Evolutionary conservation across 2,888 invertebrate genomes (phyloP).

Genomic region (Pantelozetes paolii): DNA sequence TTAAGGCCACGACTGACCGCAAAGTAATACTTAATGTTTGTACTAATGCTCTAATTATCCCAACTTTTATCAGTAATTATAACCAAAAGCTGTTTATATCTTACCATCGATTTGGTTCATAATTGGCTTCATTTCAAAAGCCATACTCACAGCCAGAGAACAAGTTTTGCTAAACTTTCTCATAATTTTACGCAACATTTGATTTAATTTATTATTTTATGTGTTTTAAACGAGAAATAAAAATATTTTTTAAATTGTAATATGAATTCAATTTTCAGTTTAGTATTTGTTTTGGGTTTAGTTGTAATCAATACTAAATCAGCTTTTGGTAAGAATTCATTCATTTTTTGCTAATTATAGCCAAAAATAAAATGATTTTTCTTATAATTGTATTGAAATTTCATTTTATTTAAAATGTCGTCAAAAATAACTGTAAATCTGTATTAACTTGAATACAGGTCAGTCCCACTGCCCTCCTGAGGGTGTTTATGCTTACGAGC

Average conservation of each 20-base stretch:
- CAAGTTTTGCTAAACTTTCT: conserved; percentile 14
- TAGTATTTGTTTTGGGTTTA: neutral
- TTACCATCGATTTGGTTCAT: neutral
- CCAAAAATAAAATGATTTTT: neutral
- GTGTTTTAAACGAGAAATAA: neutral
- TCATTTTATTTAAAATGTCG: no score
- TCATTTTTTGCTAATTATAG: neutral
- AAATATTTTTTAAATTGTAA: neutral
- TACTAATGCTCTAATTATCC: conserved; percentile 28
- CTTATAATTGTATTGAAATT: no score
- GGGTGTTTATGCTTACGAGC: conserved; percentile 46
- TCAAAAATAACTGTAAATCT: no score
- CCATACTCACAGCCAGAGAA: neutral
- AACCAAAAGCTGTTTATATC: neutral
- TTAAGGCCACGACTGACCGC: conserved; percentile 33
- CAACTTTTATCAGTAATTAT: neutral
- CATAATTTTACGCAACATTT: neutral
- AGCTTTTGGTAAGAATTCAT: neutral
- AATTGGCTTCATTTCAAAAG: neutral
- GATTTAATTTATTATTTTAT: neutral
- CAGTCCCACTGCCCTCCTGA: conserved; percentile 45
- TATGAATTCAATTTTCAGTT: neutral
- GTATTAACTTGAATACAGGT: neutral
- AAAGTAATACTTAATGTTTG: neutral
- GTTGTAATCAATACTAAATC: neutral